Conservation (phyloP, 2,888 invertebrate genomes). For the Spodoptera picta region DNA sequence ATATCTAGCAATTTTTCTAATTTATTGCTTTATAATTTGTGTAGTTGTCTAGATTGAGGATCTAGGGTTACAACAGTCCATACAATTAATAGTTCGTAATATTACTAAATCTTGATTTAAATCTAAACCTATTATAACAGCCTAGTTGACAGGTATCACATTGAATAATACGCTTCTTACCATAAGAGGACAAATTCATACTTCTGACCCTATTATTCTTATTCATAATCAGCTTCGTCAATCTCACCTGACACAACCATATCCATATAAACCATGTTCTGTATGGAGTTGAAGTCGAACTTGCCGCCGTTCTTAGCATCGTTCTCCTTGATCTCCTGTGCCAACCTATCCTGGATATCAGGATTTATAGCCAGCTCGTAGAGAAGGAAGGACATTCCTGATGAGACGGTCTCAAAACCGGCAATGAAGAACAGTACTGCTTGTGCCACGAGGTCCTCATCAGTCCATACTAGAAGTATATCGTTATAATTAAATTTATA, state of each 20-base stretch:
- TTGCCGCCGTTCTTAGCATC: constrained; percentile 75
- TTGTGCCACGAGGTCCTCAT: constrained; percentile 82
- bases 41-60: too few relatives aligned
- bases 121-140: too few relatives aligned
- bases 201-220: background rate
- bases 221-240: too few relatives aligned
- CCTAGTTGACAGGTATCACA: too few relatives aligned
- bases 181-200: too few relatives aligned
- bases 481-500: too few relatives aligned
- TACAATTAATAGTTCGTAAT: too few relatives aligned
- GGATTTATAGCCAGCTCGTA: constrained; percentile 89
- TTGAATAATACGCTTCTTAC: too few relatives aligned
- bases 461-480: constrained; percentile 69
- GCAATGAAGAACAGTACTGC: constrained; percentile 87
- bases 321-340: constrained; percentile 86
- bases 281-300: constrained; percentile 85
- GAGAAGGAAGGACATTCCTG: constrained; percentile 83
- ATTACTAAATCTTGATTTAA: too few relatives aligned
- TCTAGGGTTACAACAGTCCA: too few relatives aligned
- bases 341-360: constrained; percentile 87
- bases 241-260: constrained; percentile 88
- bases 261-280: constrained; percentile 89
- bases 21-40: too few relatives aligned
- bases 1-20: too few relatives aligned
- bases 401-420: constrained; percentile 86